Evolutionary conservation across 1,140 invertebrate genomes (phyloP), one percentile per base, ranked within the genome.

Genomic region (Lordiphosa clarofinis): DNA sequence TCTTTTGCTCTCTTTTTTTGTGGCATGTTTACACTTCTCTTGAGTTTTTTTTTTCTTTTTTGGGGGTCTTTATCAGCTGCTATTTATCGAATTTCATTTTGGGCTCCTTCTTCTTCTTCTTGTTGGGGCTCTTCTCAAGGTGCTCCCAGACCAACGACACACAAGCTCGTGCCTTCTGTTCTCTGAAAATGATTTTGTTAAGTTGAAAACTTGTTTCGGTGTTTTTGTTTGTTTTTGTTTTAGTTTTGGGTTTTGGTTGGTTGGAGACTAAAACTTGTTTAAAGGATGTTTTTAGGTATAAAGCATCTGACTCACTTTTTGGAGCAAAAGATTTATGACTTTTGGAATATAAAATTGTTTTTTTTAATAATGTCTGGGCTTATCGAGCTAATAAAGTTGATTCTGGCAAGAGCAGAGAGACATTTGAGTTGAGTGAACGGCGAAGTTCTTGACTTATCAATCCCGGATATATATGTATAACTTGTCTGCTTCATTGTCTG

Each of bases 121-220:
- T 19, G 4, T 24, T 33, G 74, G 28, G 13, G 59, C 55, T 43
- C 35, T 47, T 50, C 50, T 47, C 13, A 35, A 43, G 28, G 12
- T 46, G 24, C 21, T 31, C 21, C 46, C 33, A 53, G 46, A 55
- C 31, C 35, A 46, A 64, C 69, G 49, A 43, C 64, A 31, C 28
- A 31, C 28, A 65, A 63, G 59, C 71, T 79, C 74, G 75, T 81
- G 74, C 65, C 63, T 33, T 24, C 43, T 19, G 37, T 40, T 28
- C 15, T 35, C 58, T 57, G 76, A 82, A 31, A 74, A 63, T 82
- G 71, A 75, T 75, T 63, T 82, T 44, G 65, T 82, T 81, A 59
- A 75, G 60, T 66, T 70, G 52, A 50, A 82, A 81, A 81, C 75
- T 70, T 82, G 75, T 81, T 81, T 81, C 21, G 11, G 42, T 28